Evolutionary conservation across 2,113 vertebrate genomes (phyloP).

Genomic region (Lagopus muta): DNA sequence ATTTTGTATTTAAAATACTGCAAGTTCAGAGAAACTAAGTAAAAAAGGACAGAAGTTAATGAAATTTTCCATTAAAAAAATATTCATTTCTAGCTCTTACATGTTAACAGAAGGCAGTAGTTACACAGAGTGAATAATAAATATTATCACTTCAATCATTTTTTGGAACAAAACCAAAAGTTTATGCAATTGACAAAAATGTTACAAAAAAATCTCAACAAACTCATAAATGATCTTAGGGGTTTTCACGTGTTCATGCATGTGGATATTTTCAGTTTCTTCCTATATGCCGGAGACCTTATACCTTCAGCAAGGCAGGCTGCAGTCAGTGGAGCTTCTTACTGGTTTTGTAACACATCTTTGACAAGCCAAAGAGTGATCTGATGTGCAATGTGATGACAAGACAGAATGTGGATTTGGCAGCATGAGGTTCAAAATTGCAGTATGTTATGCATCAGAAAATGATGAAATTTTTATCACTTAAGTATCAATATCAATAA

Average conservation of each 20-base stretch:
- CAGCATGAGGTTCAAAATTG: background rate
- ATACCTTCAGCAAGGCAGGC: background rate
- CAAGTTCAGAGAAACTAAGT: background rate
- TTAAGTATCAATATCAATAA: background rate
- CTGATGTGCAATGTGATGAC: background rate
- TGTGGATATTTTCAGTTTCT: background rate
- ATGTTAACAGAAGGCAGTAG: background rate
- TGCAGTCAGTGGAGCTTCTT: background rate
- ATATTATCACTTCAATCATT: background rate
- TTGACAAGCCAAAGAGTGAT: background rate
- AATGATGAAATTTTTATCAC: background rate
- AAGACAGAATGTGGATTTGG: background rate
- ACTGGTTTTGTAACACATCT: background rate
- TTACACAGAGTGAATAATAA: background rate
- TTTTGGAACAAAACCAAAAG: background rate
- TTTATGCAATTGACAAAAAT: background rate
- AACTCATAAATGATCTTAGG: background rate
- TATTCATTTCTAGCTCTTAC: background rate
- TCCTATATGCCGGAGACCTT: background rate
- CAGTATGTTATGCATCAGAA: background rate
- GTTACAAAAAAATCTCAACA: background rate
- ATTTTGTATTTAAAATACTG: background rate
- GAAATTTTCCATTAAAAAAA: background rate
- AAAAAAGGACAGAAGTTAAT: background rate
- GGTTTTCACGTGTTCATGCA: background rate